Evolutionary conservation across 1,140 invertebrate genomes (phyloP), one percentile per base, ranked within the genome.

Genomic region (Apis cerana): DNA sequence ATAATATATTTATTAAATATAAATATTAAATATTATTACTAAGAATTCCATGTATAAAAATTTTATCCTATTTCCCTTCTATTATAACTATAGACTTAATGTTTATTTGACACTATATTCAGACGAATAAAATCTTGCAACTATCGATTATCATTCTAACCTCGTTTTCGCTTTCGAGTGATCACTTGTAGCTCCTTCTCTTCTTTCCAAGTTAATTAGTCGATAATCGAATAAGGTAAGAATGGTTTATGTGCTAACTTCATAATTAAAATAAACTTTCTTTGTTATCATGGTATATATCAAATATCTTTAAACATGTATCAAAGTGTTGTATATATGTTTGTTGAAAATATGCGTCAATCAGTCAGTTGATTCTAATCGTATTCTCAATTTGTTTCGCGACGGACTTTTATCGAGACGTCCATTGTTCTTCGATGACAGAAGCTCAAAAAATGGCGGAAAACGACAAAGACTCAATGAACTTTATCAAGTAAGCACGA

Each of bases 391-490:
- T 77, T 88, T 70, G 72, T 69, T 81, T 82, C 62, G 69, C 62
- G n/a, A 15, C 54, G 71, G 43, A 81, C 64, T 79, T 80, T 76
- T 61, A 76, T 84, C 85, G 80, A 79, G 75, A 54, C 80, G 74
- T 59, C 74, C 85, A 90, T 82, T 82, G 90, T 91, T 85, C 76
- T 17, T 62, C 65, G 71, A 80, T 89, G 86, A 89, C 89, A 76
- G 72, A 67, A 64, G 74, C 85, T 92, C 90, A 92, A 92, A 91
- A 84, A 83, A 9, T 67, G 48, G 81, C 81, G 88, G 85, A 84
- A 76, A 83, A 81, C 69, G 78, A 89, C 91, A 90, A 90, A 91
- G 89, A 84, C 85, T 85, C 87, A 92, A 91, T 92, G 88, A 91
- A 90, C 89, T 92, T 91, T 87, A 90, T 89, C 81, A 89, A 62